A percentile compares a stretch with the other conserved stretches of the same genome.
Conservation (phyloP, 2,888 invertebrate genomes). For the Scaptomyza reducta region DNA sequence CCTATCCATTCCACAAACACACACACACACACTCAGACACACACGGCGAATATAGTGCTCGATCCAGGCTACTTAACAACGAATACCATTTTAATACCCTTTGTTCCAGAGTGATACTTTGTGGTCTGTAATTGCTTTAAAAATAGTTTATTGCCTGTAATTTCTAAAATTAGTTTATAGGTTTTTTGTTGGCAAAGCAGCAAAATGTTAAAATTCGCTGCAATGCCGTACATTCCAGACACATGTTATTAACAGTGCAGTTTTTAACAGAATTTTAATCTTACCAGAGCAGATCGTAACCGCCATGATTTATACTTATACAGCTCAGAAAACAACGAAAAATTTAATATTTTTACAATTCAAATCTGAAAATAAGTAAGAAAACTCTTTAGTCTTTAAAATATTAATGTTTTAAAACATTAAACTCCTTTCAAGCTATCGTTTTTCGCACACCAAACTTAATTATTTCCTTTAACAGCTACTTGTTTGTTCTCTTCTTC, state of each 20-base stretch:
- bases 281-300: background rate
- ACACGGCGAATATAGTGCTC: conserved; percentile 2
- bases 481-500: conserved; percentile 6
- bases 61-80: conserved; percentile 42
- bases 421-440: background rate
- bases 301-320: too few relatives aligned
- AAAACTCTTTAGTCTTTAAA: too few relatives aligned
- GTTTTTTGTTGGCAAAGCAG: background rate
- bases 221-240: background rate
- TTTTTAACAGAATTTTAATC: background rate
- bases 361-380: too few relatives aligned
- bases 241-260: background rate
- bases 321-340: too few relatives aligned
- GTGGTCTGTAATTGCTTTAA: conserved; percentile 3
- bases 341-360: too few relatives aligned
- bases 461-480: background rate
- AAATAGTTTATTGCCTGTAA: conserved; percentile 15
- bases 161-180: conserved; percentile 8
- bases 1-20: conserved; percentile 43
- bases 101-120: conserved; percentile 2
- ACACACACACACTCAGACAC: background rate
- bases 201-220: background rate
- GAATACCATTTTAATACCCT: conserved; percentile 46
- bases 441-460: background rate
- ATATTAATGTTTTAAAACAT: too few relatives aligned